These are phyloP conservation scores for Turritopsis dohrnii DNA, from an alignment of 30 jellyfish, hydroid and myxozoan genomes.

Conservation along the genomic window DNA sequence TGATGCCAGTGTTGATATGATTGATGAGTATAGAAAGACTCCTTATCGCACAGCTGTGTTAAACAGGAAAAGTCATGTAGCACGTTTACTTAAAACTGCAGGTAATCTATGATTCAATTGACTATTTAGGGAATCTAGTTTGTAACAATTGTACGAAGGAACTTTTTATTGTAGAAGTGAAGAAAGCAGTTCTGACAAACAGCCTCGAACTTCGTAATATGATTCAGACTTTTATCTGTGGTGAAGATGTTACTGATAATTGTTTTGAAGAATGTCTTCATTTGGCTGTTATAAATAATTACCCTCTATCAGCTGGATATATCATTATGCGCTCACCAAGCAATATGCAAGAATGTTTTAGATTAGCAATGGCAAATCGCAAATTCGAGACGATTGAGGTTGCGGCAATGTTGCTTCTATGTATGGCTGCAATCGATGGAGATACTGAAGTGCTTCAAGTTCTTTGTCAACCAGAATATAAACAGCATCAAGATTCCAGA, in stretches of 20 bases:
- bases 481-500: background rate
- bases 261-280: conserved; percentile 81
- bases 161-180: conserved; percentile 40
- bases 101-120: no score
- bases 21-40: conserved; percentile 81
- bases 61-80: conserved; percentile 53
- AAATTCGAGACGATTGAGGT: conserved; percentile 26
- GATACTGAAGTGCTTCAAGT: conserved; percentile 39
- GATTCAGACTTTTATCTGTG: conserved; percentile 5
- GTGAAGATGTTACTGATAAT: conserved; percentile 53
- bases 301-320: conserved; percentile 66
- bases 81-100: conserved; percentile 53
- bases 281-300: conserved; percentile 55
- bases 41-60: conserved; percentile 79
- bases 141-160: background rate
- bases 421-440: conserved; percentile 62
- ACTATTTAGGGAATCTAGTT: background rate
- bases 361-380: conserved; percentile 39
- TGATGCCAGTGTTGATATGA: conserved; percentile 48
- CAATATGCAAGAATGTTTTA: conserved; percentile 51
- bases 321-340: conserved; percentile 65
- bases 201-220: conserved; percentile 35
- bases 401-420: conserved; percentile 62
- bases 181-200: conserved; percentile 35
- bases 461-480: conserved; percentile 27